Base-by-base conservation (phyloP, 2,888 invertebrate genomes). In the Cyrtodaria siliqua region DNA sequence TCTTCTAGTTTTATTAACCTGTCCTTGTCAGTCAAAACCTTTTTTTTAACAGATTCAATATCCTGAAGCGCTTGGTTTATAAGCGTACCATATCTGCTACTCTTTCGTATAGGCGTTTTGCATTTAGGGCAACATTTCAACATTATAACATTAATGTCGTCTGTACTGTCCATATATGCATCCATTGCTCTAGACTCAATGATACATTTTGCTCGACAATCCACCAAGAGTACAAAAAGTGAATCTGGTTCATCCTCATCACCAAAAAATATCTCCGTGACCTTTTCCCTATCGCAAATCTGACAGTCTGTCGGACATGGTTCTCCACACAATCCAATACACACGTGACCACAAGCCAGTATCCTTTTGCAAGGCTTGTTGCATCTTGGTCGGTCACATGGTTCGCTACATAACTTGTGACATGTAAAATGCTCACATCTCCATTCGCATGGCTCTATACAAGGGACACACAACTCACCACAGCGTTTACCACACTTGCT, bases 261-360 rank as follows among this genome's bases (percentile, higher is more conserved):
- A 1, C 94, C 94, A 81, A 94, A 93, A 42, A 94, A 91, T 18
- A 94, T 82, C 44, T 90, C 88, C 16, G 75, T 83, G 1, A 82
- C 77, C 52, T 79, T 86, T 8, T 91, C 87, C 24, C 86, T 66
- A 62, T 94, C 87, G 92, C 96, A 96, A n/a, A 90, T 56, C 29
- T 94, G 92, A 92, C 96, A 96, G 63, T 95, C 87, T 44, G 92
- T 91, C 24, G 95, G 95, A 90, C 96, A 96, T 14, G 93, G 95
- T 91, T 96, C 96, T 16, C 95, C 96, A 93, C 96, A 96, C 55
- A 95, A 94, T 12, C 96, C 96, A 89, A 95, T 94, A 92, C 96
- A 89, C 8, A 42, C 44, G 64, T 89, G 89, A 9, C 73, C 74
- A 75, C 96, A 96, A 42, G 84, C 60, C 3, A 93, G 86, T 12